phyloP scores from a whole-genome alignment of 2,888 invertebrate species.

The Tetanocera ferruginea region DNA sequence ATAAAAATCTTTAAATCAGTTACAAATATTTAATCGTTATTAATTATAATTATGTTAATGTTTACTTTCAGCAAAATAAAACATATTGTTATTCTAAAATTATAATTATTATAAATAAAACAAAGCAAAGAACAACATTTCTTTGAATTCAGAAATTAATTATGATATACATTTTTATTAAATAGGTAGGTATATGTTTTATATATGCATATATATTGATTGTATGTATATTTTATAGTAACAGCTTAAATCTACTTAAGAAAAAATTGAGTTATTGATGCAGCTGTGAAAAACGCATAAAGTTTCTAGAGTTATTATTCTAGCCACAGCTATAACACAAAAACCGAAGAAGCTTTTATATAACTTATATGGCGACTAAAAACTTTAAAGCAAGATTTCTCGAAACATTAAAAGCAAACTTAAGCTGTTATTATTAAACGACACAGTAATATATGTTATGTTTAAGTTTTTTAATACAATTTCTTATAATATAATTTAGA shows the following conservation, averaged over 20 bases:
- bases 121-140: constrained; percentile 4
- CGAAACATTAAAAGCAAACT: no score
- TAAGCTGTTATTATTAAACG: no score
- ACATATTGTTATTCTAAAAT: constrained; percentile 28
- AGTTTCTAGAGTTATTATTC: no score
- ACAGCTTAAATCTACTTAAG: background rate
- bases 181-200: background rate
- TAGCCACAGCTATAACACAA: background rate
- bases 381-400: no score
- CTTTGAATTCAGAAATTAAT: background rate
- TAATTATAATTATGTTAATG: constrained; percentile 38
- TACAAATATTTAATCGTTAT: constrained; percentile 36
- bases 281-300: no score
- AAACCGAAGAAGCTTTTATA: no score
- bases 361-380: no score
- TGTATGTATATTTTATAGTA: background rate
- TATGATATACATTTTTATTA: background rate
- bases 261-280: no score
- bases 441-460: no score
- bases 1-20: constrained; percentile 11
- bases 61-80: constrained; percentile 24
- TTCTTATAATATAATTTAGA: background rate
- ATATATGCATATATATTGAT: background rate
- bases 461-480: background rate
- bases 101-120: constrained; percentile 28